These are phyloP conservation scores for Aegotheles bennettii DNA, from an alignment of 2,113 vertebrate genomes.

Conservation along the genomic window DNA sequence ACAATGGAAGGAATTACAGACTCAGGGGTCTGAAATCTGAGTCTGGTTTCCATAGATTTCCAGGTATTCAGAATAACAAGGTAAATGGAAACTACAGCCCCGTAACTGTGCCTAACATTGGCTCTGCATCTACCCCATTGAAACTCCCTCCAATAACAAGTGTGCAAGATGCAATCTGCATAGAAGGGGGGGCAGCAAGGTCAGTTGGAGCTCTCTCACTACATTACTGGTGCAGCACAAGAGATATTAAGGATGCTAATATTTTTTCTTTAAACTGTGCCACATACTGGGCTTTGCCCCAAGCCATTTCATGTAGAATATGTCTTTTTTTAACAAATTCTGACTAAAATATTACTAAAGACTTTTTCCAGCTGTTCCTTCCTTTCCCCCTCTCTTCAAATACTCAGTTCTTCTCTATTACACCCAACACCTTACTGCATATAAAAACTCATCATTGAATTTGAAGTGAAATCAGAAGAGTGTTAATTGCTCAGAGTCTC, in stretches of 20 bases:
- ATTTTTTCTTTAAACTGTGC: background rate
- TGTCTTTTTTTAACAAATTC: background rate
- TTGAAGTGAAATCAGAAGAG: background rate
- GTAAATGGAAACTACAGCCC: background rate
- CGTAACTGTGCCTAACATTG: background rate
- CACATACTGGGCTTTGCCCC: background rate
- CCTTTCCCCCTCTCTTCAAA: background rate
- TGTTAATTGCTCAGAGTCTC: background rate
- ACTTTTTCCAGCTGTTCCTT: background rate
- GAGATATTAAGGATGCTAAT: background rate
- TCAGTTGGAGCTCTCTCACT: background rate
- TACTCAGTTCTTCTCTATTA: background rate
- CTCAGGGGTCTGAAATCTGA: background rate
- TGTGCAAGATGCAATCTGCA: rapidly evolving
- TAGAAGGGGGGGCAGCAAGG: background rate
- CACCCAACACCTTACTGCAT: background rate
- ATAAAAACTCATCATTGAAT: background rate
- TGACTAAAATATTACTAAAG: background rate
- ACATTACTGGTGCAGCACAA: background rate
- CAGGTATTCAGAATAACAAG: background rate
- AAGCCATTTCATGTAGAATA: background rate
- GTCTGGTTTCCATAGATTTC: background rate
- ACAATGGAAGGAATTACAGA: background rate
- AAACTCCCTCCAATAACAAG: background rate
- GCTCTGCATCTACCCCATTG: background rate